Conservation (phyloP, 2,113 vertebrate genomes). For the Terrapene triunguis region DNA sequence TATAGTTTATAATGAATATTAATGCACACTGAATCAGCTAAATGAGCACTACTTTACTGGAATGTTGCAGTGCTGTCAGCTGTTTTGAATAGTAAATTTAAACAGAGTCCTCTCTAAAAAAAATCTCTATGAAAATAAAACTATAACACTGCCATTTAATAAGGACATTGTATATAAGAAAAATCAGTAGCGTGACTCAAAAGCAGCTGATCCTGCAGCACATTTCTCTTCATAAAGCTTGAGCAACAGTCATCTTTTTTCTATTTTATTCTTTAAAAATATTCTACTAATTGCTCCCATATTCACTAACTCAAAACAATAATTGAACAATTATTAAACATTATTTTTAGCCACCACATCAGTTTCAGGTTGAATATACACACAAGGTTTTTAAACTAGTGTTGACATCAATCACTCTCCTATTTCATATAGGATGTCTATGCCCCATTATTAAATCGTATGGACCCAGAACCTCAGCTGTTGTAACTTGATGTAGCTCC, state of each 20-base stretch:
- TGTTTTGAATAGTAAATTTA: neutral
- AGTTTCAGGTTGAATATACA: neutral
- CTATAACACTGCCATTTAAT: neutral
- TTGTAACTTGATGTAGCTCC: neutral
- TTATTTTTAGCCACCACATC: neutral
- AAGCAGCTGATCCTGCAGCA: neutral
- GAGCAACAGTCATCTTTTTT: neutral
- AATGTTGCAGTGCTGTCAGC: neutral
- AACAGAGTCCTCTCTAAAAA: neutral
- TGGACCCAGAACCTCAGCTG: neutral
- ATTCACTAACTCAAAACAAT: neutral
- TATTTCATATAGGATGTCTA: neutral
- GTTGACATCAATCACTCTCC: neutral
- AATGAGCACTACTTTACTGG: neutral
- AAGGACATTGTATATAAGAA: neutral
- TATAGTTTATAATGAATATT: conserved; percentile 46
- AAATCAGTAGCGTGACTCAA: neutral
- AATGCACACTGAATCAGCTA: neutral
- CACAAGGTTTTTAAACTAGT: neutral
- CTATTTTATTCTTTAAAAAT: neutral
- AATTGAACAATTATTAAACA: neutral
- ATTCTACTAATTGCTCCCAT: neutral
- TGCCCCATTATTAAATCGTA: neutral
- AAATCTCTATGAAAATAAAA: conserved; percentile 38
- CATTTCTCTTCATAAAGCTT: neutral